Evolutionary conservation across 2,797 vertebrate species (phyloP).

Genomic region (Ataeniobius toweri): DNA sequence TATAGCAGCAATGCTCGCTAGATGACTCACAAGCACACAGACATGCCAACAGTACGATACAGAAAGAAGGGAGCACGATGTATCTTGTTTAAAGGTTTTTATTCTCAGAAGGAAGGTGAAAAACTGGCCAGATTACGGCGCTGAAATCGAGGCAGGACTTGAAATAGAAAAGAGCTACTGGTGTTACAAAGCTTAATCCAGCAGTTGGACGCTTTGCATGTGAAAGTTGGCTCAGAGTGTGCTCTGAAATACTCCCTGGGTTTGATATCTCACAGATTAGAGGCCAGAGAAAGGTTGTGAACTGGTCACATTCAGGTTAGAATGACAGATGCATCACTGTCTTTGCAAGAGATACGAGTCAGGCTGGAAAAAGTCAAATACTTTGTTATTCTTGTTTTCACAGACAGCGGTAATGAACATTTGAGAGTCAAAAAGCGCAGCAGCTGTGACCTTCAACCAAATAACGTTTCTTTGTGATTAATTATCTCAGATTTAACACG

Average conservation of each 20-base stretch:
- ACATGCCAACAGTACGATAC: neutral
- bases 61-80: neutral
- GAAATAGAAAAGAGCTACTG: slow-evolving; percentile 38
- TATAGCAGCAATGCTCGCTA: neutral
- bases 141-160: slow-evolving; percentile 15
- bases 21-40: slow-evolving; percentile 4
- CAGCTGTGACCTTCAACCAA: slow-evolving; percentile 27
- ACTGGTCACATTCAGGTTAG: slow-evolving; percentile 32
- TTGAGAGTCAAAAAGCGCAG: slow-evolving; percentile 14
- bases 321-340: slow-evolving; percentile 12
- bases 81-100: slow-evolving; percentile 13
- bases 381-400: slow-evolving; percentile 1
- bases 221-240: slow-evolving; percentile 34
- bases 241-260: slow-evolving; percentile 23
- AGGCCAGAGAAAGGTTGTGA: slow-evolving; percentile 32
- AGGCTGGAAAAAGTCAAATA: slow-evolving; percentile 3
- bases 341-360: slow-evolving; percentile 1
- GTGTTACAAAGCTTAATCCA: slow-evolving; percentile 31
- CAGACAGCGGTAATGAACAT: slow-evolving; percentile 24
- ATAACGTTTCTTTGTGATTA: slow-evolving; percentile 42
- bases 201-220: slow-evolving; percentile 28
- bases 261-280: slow-evolving; percentile 39
- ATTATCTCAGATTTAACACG: slow-evolving; percentile 32
- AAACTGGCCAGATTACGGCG: neutral
- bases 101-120: slow-evolving; percentile 12